A percentile compares a stretch with the other conserved stretches of the same genome.
Conservation (phyloP, 2,797 vertebrate genomes). For the Melanotaenia pygmaea region DNA sequence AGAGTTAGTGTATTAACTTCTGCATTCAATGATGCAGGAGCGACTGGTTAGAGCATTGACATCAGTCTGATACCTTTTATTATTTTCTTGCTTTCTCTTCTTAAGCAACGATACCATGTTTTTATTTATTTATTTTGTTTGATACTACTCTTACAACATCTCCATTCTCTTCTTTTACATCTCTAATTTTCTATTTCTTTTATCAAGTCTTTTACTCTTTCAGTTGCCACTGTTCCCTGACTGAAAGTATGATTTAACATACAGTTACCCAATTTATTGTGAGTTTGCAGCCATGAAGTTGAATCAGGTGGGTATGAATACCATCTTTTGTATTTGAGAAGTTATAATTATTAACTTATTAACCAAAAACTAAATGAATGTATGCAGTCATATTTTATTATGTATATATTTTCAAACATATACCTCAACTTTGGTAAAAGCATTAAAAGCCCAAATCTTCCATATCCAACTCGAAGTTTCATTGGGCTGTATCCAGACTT, state of each 20-base stretch:
- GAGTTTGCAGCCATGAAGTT: background rate
- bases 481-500: constrained; percentile 3
- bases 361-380: too few species aligned
- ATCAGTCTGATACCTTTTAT: constrained; percentile 31
- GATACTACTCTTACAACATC: too few species aligned
- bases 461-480: constrained; percentile 19
- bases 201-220: constrained; percentile 21
- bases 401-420: background rate
- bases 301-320: background rate
- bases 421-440: background rate
- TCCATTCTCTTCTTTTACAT: constrained; percentile 3
- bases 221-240: constrained; percentile 17
- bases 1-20: constrained; percentile 58
- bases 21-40: constrained; percentile 59
- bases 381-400: background rate
- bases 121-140: too few species aligned
- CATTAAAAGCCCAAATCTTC: background rate
- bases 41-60: constrained; percentile 52
- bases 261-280: constrained; percentile 15
- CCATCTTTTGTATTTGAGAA: constrained; percentile 27
- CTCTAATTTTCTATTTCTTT: constrained; percentile 16
- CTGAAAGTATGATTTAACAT: constrained; percentile 33
- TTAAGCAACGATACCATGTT: constrained; percentile 32
- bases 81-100: constrained; percentile 28
- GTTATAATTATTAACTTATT: constrained; percentile 1